Evolutionary conservation across 1,140 invertebrate genomes (phyloP).

Genomic region (Magallana ariakensis): DNA sequence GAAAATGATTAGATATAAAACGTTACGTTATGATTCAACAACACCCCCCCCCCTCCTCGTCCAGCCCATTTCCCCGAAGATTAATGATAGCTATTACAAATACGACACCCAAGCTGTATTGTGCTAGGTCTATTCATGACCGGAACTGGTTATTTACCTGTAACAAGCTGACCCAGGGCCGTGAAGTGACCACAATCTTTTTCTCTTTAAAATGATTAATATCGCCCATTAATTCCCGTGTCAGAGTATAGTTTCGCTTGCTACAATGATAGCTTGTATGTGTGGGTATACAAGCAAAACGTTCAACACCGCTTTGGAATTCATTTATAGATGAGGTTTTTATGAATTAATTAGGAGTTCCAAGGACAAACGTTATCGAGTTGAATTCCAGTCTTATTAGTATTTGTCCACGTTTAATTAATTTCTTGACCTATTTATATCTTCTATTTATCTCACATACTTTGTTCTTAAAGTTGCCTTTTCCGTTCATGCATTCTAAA

Average conservation of each 20-base stretch:
- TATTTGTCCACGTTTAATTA: too few relatives aligned
- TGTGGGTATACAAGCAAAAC: not conserved
- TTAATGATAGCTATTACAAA: not conserved
- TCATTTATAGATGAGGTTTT: not conserved
- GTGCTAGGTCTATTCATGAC: not conserved
- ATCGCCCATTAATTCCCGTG: conserved; percentile 5
- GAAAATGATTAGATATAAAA: too few relatives aligned
- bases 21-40: too few relatives aligned
- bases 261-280: not conserved
- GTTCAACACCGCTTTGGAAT: not conserved
- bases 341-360: too few relatives aligned
- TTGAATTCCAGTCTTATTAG: too few relatives aligned
- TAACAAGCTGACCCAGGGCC: not conserved
- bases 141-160: conserved; percentile 22
- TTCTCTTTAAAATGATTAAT: conserved; percentile 30
- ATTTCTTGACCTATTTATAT: too few relatives aligned
- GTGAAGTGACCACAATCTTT: conserved; percentile 18
- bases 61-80: not conserved
- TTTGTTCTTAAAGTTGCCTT: too few relatives aligned
- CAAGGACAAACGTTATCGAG: too few relatives aligned
- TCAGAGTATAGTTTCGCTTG: not conserved
- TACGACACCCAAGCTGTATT: not conserved
- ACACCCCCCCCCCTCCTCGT: too few relatives aligned
- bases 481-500: too few relatives aligned
- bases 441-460: too few relatives aligned